Evolutionary conservation across 1,140 invertebrate genomes (phyloP).

Genomic region (Rhagoletis zephyria): DNA sequence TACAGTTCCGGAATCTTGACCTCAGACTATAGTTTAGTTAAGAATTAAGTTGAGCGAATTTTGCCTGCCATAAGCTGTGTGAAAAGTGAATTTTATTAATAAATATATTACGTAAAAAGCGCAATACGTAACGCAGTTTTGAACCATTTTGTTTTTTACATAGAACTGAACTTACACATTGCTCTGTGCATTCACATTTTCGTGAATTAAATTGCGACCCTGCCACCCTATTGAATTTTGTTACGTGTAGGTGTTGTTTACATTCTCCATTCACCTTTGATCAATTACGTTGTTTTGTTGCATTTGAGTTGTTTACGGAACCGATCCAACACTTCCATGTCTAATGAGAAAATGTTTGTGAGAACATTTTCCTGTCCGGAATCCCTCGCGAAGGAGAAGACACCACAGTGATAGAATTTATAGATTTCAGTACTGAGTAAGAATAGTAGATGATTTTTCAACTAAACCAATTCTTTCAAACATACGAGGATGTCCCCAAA

Average conservation of each 20-base stretch:
- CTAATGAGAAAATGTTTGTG: no score
- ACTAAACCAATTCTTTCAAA: no score
- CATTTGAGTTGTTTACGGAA: background rate
- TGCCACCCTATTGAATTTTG: background rate
- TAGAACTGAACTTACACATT: background rate
- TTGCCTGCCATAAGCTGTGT: background rate
- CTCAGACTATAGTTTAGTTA: slow-evolving; percentile 31
- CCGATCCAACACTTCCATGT: background rate
- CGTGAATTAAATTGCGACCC: background rate
- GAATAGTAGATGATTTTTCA: no score
- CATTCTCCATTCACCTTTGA: background rate
- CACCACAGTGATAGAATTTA: no score
- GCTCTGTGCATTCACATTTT: background rate
- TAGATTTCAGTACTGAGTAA: no score
- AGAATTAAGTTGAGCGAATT: background rate
- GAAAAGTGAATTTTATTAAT: background rate
- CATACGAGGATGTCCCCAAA: no score
- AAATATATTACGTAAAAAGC: background rate
- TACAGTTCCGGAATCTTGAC: slow-evolving; percentile 51
- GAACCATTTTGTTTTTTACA: background rate
- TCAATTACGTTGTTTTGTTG: background rate
- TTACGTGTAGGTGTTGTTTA: background rate
- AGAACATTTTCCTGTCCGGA: no score
- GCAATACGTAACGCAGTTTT: background rate
- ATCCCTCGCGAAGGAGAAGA: no score